These are phyloP conservation scores for Diglossa cyanea DNA, from an alignment of 2,797 vertebrate species.

Conservation along the genomic window DNA sequence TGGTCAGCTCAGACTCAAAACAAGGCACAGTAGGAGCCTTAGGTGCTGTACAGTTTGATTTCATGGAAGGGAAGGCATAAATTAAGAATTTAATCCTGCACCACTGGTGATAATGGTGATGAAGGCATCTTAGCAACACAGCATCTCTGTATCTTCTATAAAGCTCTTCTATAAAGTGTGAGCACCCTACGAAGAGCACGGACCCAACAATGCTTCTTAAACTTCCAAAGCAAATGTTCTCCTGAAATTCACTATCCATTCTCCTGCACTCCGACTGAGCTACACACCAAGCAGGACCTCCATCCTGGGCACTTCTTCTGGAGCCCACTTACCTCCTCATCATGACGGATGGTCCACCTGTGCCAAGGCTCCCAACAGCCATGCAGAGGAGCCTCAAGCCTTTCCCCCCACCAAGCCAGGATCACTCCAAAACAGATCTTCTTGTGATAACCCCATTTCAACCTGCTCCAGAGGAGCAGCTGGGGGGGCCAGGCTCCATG, in stretches of 20 bases:
- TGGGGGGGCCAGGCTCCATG: neutral
- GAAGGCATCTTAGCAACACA: neutral
- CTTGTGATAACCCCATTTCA: neutral
- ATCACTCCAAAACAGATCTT: neutral
- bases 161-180: neutral
- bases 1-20: rapidly evolving
- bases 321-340: neutral
- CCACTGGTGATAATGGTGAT: neutral
- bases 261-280: neutral
- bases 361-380: neutral
- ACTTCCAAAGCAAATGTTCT: neutral
- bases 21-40: neutral
- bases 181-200: neutral
- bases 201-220: neutral
- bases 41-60: neutral
- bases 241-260: neutral
- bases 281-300: neutral
- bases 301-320: neutral
- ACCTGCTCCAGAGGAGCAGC: neutral
- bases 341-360: rapidly evolving
- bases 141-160: neutral
- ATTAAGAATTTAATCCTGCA: neutral
- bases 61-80: neutral
- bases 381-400: neutral
- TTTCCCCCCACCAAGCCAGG: neutral